Evolutionary conservation across 2,888 invertebrate genomes (phyloP).

Genomic region (Agriopis aurantiaria): DNA sequence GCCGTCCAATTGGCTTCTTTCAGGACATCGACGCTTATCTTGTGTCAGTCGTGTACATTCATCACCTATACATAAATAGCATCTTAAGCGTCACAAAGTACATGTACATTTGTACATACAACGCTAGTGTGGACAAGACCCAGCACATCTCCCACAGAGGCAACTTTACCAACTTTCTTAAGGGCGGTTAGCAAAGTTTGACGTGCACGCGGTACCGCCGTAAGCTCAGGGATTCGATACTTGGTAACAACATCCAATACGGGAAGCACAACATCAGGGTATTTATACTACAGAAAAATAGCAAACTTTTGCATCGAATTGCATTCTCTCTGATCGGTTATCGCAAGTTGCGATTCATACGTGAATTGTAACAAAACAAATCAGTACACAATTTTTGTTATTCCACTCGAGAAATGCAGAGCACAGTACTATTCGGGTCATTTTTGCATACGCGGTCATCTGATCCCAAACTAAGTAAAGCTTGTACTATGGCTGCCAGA

Average conservation of each 20-base stretch:
- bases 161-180: constrained; percentile 83
- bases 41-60: not conserved
- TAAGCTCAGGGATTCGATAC: constrained; percentile 82
- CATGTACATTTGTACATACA: not conserved
- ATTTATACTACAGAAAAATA: constrained; percentile 51
- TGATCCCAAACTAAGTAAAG: too few species aligned
- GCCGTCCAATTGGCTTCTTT: not conserved
- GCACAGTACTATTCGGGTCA: too few species aligned
- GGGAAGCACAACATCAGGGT: constrained; percentile 57
- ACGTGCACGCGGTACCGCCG: constrained; percentile 80
- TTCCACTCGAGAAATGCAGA: too few species aligned
- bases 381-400: too few species aligned
- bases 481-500: too few species aligned
- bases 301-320: constrained; percentile 36
- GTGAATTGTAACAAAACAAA: not conserved
- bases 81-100: not conserved
- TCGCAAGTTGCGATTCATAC: not conserved
- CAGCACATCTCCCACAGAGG: constrained; percentile 78
- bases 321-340: constrained; percentile 5
- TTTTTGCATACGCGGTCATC: too few species aligned
- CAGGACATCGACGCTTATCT: not conserved
- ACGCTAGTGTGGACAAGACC: constrained; percentile 23
- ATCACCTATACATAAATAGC: not conserved
- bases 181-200: constrained; percentile 84
- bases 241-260: constrained; percentile 77